Evolutionary conservation across 2,797 vertebrate species (phyloP).

Genomic region (Muscicapa striata): DNA sequence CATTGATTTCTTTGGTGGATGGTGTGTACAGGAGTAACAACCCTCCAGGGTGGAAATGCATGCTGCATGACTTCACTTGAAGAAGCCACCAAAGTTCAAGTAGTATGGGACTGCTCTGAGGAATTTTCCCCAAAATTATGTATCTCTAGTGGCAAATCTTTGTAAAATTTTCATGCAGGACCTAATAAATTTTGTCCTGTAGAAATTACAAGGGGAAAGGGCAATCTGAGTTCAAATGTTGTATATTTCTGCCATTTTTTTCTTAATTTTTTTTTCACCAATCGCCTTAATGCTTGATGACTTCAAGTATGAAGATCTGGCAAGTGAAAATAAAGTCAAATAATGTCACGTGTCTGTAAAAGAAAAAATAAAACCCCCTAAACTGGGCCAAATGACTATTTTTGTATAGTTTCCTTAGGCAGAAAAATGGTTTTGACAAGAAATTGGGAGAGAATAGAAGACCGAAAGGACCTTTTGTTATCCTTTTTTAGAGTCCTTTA

Average conservation of each 20-base stretch:
- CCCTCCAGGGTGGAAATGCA: fast-evolving
- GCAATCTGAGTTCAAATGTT: not conserved
- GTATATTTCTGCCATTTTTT: not conserved
- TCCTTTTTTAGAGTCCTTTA: not conserved
- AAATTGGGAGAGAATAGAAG: not conserved
- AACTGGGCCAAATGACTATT: not conserved
- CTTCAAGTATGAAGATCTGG: not conserved
- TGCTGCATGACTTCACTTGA: fast-evolving
- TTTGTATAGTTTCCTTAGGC: not conserved
- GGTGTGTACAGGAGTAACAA: not conserved
- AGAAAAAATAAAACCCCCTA: not conserved
- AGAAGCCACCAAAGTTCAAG: not conserved
- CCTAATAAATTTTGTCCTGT: not conserved
- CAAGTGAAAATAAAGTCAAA: not conserved
- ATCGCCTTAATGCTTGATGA: not conserved
- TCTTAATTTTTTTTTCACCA: not conserved
- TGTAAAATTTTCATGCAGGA: not conserved
- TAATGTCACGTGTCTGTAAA: fast-evolving
- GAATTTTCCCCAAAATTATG: not conserved
- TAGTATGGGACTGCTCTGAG: not conserved
- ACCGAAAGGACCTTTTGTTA: not conserved
- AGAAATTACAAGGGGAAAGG: not conserved
- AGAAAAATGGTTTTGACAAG: not conserved
- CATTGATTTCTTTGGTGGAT: not conserved
- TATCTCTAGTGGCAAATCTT: not conserved